Conservation (phyloP, 1,140 invertebrate genomes). For the Listronotus oregonensis region DNA sequence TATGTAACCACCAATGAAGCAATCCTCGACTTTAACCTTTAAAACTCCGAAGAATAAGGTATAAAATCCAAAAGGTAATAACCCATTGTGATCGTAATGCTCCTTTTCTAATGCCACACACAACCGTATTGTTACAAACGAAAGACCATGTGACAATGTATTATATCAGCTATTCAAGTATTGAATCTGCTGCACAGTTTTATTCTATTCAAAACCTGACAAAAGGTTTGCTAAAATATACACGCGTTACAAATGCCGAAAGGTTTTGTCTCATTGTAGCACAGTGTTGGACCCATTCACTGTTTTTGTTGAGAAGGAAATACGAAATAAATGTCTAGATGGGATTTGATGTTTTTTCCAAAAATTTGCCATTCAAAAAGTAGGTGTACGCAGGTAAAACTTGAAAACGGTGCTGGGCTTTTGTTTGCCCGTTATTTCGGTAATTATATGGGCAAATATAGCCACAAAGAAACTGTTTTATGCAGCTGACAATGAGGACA, state of each 20-base stretch:
- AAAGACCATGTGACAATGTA: slow-evolving; percentile 56
- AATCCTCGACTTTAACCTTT: background rate
- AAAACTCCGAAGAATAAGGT: slow-evolving; percentile 14
- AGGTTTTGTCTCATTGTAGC: slow-evolving; percentile 52
- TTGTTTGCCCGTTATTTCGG: slow-evolving; percentile 39
- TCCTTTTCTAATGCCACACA: slow-evolving; percentile 54
- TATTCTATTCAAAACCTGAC: slow-evolving; percentile 53
- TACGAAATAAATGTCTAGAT: slow-evolving; percentile 46
- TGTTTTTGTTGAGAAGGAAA: slow-evolving; percentile 52
- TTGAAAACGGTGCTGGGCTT: slow-evolving; percentile 8
- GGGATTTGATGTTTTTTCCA: slow-evolving; percentile 46
- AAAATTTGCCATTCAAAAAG: slow-evolving; percentile 40
- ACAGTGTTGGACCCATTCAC: slow-evolving; percentile 52
- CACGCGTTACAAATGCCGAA: slow-evolving; percentile 56
- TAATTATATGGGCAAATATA: slow-evolving; percentile 44
- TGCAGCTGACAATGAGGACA: slow-evolving; percentile 33
- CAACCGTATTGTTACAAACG: slow-evolving; percentile 51
- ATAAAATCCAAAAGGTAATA: slow-evolving; percentile 23
- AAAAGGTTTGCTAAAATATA: slow-evolving; percentile 55
- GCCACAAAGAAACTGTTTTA: slow-evolving; percentile 33
- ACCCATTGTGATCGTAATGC: slow-evolving; percentile 49
- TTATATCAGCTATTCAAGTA: slow-evolving; percentile 54
- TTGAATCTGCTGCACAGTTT: slow-evolving; percentile 54
- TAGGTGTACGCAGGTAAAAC: slow-evolving; percentile 42
- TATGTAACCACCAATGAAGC: slow-evolving; percentile 6